phyloP scores from a whole-genome alignment of 64 coral and sea anemone genomes.

The Montipora foliosa region DNA sequence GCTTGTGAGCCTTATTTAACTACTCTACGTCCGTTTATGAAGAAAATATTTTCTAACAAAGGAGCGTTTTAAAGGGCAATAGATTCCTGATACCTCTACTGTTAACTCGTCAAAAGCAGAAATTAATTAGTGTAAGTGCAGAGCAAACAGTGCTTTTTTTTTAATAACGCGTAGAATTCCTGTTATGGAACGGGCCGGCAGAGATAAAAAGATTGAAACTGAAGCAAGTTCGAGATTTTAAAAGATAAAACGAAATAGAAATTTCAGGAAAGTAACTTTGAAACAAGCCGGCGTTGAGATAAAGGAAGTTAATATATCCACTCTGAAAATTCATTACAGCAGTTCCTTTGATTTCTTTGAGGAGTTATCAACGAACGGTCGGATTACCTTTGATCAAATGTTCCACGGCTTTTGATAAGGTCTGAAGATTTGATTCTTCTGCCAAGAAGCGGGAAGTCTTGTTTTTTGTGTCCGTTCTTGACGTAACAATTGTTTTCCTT shows the following conservation, averaged over 20 bases:
- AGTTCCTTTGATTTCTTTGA: not conserved
- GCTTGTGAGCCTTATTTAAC: too few relatives aligned
- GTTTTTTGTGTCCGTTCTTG: not conserved
- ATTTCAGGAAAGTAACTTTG: not conserved
- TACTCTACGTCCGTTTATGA: too few relatives aligned
- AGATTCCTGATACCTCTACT: too few relatives aligned
- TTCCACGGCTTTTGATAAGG: not conserved
- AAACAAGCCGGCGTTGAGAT: not conserved
- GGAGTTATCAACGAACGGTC: not conserved
- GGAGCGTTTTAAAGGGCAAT: not conserved
- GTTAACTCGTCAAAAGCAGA: not conserved
- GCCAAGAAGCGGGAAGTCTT: not conserved
- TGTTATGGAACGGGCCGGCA: not conserved
- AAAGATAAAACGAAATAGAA: constrained; percentile 21
- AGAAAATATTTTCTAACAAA: not conserved
- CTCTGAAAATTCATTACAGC: constrained; percentile 1
- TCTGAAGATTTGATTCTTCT: not conserved
- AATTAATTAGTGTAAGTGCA: constrained; percentile 8
- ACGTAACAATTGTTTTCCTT: not conserved
- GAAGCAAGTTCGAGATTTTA: constrained; percentile 1
- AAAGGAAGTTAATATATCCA: constrained; percentile 46
- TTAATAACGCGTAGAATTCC: constrained; percentile 12
- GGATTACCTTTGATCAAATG: not conserved
- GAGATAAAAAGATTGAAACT: not conserved
- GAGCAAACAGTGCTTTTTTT: constrained; percentile 7